Conservation (phyloP, 2,113 vertebrate genomes). For the Callocephalon fimbriatum region DNA sequence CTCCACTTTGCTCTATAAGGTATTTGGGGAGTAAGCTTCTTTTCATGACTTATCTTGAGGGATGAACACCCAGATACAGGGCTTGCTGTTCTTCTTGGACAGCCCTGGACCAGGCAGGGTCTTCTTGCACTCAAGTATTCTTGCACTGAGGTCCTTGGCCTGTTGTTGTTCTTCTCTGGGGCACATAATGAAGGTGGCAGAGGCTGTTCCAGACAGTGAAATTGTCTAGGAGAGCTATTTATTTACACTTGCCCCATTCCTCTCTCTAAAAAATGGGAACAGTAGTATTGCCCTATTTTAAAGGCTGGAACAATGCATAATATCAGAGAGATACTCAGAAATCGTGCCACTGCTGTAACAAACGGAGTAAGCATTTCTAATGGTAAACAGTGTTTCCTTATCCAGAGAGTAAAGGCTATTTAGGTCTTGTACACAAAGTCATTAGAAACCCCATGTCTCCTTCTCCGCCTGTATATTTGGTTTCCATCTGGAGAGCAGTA, state of each 20-base stretch:
- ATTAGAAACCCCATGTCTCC: not conserved
- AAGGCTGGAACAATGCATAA: not conserved
- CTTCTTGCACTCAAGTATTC: fast-evolving
- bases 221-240: not conserved
- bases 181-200: not conserved
- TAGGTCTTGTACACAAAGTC: not conserved
- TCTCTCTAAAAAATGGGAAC: not conserved
- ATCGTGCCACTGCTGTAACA: not conserved
- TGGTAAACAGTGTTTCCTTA: not conserved
- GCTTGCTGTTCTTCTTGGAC: not conserved
- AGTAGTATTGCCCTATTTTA: not conserved
- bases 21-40: not conserved
- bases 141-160: not conserved
- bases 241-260: not conserved
- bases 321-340: not conserved
- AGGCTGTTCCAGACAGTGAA: not conserved
- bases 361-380: not conserved
- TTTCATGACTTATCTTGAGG: not conserved
- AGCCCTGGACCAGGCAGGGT: not conserved
- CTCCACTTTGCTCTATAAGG: not conserved
- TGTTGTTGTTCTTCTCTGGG: not conserved
- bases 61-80: not conserved
- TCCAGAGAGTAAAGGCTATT: not conserved
- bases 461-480: not conserved
- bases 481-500: not conserved